Evolutionary conservation across 2,113 vertebrate species (phyloP).

Genomic region (Camarhynchus parvulus): DNA sequence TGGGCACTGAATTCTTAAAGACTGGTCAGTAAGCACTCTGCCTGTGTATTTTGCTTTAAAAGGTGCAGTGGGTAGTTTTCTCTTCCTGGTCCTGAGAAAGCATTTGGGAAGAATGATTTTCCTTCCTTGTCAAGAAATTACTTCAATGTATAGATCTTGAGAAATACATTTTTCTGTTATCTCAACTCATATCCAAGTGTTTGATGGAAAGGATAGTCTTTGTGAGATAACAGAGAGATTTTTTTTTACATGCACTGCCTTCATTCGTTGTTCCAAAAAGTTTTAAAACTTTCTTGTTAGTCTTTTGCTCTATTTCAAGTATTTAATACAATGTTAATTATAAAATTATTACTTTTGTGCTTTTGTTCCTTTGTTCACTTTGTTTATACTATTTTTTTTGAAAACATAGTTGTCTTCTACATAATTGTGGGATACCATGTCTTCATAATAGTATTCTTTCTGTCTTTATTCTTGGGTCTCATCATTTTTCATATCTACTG

Average conservation of each 20-base stretch:
- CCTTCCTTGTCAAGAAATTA: neutral
- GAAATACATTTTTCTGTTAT: neutral
- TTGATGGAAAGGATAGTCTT: neutral
- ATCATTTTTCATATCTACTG: neutral
- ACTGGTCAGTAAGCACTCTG: neutral
- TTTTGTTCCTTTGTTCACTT: neutral
- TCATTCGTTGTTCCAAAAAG: neutral
- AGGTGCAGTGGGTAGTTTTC: accelerated
- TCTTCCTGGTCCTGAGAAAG: neutral
- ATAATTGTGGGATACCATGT: neutral
- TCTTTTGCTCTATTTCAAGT: neutral
- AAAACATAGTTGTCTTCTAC: neutral
- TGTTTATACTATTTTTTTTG: neutral
- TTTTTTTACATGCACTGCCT: neutral
- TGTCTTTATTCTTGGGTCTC: neutral
- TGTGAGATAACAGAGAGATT: neutral
- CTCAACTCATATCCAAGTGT: neutral
- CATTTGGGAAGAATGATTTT: neutral
- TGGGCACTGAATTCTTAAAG: neutral
- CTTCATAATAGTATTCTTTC: neutral
- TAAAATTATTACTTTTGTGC: neutral
- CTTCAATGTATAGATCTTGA: neutral
- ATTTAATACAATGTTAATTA: neutral
- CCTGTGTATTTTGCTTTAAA: neutral
- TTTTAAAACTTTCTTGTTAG: neutral